A percentile compares a stretch with the other conserved stretches of the same genome.
Evolutionary conservation across 2,888 invertebrate genomes (phyloP).

Genomic region (Acrobasis consociella): DNA sequence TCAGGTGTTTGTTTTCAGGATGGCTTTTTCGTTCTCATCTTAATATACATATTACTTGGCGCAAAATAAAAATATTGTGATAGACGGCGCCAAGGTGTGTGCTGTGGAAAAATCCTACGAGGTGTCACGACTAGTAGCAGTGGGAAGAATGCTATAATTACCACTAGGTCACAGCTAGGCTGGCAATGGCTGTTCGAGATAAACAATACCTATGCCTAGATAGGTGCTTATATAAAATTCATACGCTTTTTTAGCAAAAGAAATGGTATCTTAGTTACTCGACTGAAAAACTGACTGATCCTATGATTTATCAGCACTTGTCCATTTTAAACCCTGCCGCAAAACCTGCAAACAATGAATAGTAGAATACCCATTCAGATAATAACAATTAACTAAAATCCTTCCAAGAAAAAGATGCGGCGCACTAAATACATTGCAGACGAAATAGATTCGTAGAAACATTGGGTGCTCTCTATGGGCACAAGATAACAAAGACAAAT

Average conservation of each 20-base stretch:
- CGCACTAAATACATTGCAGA: not conserved
- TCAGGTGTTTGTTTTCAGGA: slow-evolving; percentile 9
- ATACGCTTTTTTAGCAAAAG: no score
- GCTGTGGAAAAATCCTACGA: slow-evolving; percentile 39
- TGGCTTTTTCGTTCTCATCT: not conserved
- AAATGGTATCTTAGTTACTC: no score
- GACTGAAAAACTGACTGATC: no score
- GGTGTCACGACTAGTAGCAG: slow-evolving; percentile 37
- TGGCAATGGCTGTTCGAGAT: slow-evolving; percentile 40
- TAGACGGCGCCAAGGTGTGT: slow-evolving; percentile 26
- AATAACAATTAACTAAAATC: no score
- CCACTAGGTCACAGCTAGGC: slow-evolving; percentile 46
- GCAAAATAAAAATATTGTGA: slow-evolving; percentile 10
- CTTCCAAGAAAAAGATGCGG: not conserved
- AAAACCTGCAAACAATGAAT: no score
- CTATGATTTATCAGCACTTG: no score
- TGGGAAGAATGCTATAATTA: slow-evolving; percentile 50
- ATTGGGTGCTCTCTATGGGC: not conserved
- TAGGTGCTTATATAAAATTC: no score
- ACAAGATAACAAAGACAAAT: slow-evolving; percentile 9
- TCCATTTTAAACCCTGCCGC: no score
- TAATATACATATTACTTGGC: not conserved
- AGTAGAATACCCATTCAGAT: no score
- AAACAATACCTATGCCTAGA: slow-evolving; percentile 29
- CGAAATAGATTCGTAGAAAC: not conserved